phyloP scores from a whole-genome alignment of 2,888 invertebrate genomes.

The Agrilus mali region DNA sequence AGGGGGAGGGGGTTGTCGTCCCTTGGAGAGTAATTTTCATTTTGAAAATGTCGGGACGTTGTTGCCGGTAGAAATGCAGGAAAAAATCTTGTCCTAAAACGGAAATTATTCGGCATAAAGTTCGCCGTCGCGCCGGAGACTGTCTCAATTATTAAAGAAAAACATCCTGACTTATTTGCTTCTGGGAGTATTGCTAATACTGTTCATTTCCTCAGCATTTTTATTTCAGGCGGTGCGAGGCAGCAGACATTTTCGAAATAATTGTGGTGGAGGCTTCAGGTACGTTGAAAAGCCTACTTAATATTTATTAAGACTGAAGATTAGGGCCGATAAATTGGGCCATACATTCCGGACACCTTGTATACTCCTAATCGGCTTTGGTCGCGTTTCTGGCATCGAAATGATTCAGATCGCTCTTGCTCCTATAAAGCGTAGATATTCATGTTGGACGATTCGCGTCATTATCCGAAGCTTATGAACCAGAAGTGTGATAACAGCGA shows the following conservation, averaged over 20 bases:
- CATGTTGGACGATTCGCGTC: slow-evolving; percentile 20
- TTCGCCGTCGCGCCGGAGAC: slow-evolving; percentile 14
- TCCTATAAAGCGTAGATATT: slow-evolving; percentile 6
- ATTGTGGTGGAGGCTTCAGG: too few species aligned
- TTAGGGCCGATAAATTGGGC: too few species aligned
- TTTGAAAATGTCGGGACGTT: too few species aligned
- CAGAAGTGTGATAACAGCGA: slow-evolving; percentile 33
- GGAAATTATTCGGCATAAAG: slow-evolving; percentile 16
- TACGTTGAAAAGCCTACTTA: too few species aligned
- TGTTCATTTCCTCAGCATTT: slow-evolving; percentile 22
- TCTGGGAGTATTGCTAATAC: slow-evolving; percentile 19
- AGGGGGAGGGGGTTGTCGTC: background rate
- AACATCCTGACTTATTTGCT: slow-evolving; percentile 14
- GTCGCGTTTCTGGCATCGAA: background rate
- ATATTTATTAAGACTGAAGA: too few species aligned
- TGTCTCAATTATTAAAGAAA: slow-evolving; percentile 16
- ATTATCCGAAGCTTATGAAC: slow-evolving; percentile 38
- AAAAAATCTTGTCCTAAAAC: slow-evolving; percentile 17
- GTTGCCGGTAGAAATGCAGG: too few species aligned
- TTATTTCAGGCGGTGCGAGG: slow-evolving; percentile 4
- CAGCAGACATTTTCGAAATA: too few species aligned
- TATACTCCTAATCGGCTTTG: too few species aligned
- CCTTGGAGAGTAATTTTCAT: background rate
- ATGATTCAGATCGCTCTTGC: background rate
- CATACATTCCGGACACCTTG: too few species aligned